phyloP scores from a whole-genome alignment of 2,888 invertebrate genomes.

The Rotaria sp. region DNA sequence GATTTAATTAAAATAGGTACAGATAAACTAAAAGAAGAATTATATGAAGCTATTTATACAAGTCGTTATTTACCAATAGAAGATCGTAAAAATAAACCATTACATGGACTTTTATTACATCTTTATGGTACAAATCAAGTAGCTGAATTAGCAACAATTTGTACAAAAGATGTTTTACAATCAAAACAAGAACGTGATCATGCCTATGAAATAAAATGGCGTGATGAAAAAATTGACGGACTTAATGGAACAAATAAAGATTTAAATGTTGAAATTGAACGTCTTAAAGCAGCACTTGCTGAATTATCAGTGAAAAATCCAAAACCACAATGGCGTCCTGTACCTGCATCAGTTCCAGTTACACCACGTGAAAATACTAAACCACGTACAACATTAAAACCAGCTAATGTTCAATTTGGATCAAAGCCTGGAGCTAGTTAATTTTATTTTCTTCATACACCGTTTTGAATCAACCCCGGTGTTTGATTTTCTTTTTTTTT shows the following conservation, averaged over 20 bases:
- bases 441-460: background rate
- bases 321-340: background rate
- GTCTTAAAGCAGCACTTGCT: background rate
- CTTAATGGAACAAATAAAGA: background rate
- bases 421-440: background rate
- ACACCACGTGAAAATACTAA: background rate
- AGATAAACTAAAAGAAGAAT: background rate
- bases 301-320: background rate
- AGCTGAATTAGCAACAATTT: background rate
- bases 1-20: background rate
- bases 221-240: constrained; percentile 6
- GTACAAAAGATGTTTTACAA: constrained; percentile 13
- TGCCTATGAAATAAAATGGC: background rate
- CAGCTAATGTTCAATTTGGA: background rate
- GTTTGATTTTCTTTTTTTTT: background rate
- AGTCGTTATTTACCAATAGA: background rate
- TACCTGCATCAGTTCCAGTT: background rate
- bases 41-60: background rate
- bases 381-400: background rate
- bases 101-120: background rate
- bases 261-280: background rate
- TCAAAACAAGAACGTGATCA: background rate
- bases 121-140: background rate
- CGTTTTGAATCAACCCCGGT: background rate
- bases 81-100: constrained; percentile 22